Evolutionary conservation across 2,888 invertebrate species (phyloP), one percentile per base, ranked within the genome.

Genomic region (Drosophila quinaria): DNA sequence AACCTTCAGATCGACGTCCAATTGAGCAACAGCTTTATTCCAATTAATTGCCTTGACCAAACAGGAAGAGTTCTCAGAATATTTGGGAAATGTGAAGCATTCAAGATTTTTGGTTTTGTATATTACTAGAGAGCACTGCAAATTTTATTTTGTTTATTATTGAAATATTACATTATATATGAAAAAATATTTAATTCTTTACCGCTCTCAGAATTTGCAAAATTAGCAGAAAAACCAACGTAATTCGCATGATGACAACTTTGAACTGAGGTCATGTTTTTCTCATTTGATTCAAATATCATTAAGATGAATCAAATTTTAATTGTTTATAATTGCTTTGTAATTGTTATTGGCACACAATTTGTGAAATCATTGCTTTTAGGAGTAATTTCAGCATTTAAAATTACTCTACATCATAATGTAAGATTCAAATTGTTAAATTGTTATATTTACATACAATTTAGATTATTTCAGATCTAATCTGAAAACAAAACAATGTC

Each of bases 1-100:
- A 0, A 59, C 0, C 0, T 44, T 10, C 0, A 62, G 11, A 47
- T 59, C 37, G 10, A n/a, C 22, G 10, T 70, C 66, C 67, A 62
- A 62, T 3, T 42, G 9, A 22, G 3, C 39, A 0, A 70, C n/a
- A 6, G 56, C 46, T 25, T 37, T 58, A 29, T 66, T 70, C 70
- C 61, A 70, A 19, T 42, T 42, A 11, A 42, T 17, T 4, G 41
- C 41, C 4, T 42, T 42, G 4, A 42, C 5, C 0, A 11, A 3
- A 1, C 41, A 42, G 17, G 11, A 1, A 3, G 17, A 3, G 9
- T 41, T 41, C 10, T 41, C 17, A 4, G 17, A 1, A 17, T 42
- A 42, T 11, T 42, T 42, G 3, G 15, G 41, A 10, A 10, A 10
- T 17, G 41, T 10, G 0, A 42, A 10, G 19, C 41, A 42, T 11